Evolutionary conservation across 1,140 invertebrate genomes (phyloP), one percentile per base, ranked within the genome.

Genomic region (Aphidius gifuensis): DNA sequence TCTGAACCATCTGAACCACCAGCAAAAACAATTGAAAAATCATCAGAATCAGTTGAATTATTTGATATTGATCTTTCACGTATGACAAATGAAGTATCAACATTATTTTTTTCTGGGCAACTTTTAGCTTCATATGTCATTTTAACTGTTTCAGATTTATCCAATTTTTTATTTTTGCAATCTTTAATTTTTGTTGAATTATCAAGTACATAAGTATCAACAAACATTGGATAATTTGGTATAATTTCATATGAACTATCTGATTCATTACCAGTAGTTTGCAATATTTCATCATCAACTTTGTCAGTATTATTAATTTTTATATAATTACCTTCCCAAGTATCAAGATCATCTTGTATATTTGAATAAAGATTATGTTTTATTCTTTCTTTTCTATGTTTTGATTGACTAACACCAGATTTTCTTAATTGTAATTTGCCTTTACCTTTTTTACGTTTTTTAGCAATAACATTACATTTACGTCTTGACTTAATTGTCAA

Each of bases 31-130:
- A 82, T 76, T 32, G 63, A 71, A 9, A 70, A 79, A 60, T 80
- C 76, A 40, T 80, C 78, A n/a, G 76, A 81, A 53, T 80, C 76
- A 5, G 72, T 65, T 2, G 80, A 80, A 62, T 69, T 75, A 55
- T 79, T 75, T 6, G 80, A 81, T 6, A 69, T 9, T 5, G 66
- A 38, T n/a, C 70, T 68, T 6, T 61, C 23, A 23, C 54, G 38
- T n/a, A 53, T 61, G 61, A 23, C 58, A 9, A 42, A 5, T 47
- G 56, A 16, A 9, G 48, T 47, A 9, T 40, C 6, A 45, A 65
- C 46, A 4, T 60, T 57, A 40, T 51, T 50, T 46, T 53, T 64
- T 11, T 45, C 60, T 6, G 64, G 45, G 56, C 65, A 61, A 21
- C 55, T 62, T 60, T 49, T 56, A 16, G 69, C 62, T 48, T 58